Evolutionary conservation across 1,140 invertebrate species (phyloP), one percentile per base, ranked within the genome.

Genomic region (Carcinoscorpius rotundicauda): DNA sequence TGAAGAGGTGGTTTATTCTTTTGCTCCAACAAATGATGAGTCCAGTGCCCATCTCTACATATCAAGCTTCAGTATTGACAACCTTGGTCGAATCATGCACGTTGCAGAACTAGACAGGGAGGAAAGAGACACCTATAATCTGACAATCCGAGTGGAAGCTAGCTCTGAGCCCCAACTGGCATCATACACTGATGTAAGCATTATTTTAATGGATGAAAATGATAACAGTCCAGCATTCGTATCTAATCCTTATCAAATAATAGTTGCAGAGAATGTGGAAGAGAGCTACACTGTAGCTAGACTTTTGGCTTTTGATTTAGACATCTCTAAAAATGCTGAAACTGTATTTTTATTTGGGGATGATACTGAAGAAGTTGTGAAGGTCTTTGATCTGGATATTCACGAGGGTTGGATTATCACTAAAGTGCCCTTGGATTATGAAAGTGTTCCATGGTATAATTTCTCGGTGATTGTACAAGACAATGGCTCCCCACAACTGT

Each of bases 391-490:
- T 3, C 83, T 96, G 52, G 89, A 96, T 76, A 78, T 86, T 3
- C 85, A 86, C 74, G 87, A 87, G 0, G 94, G 94, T 3, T 91
- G 89, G 85, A 86, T 98, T 65, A 86, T 83, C 6, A 86, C 86
- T 3, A 77, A 87, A 52, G 83, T 84, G 3, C 76, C 81, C 51
- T 76, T 97, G 62, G 91, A 94, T 80, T 91, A 91, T 0, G 91
- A 95, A 72, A 91, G 93, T 76, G 91, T 91, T 5, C 93, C 94
- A 77, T 94, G 93, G 75, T 92, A 95, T 5, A 94, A 91, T 0
- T 91, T 95, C 1, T 94, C 92, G 0, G 89, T 95, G 0, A 94
- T 95, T 79, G 93, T 92, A 4, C 93, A 91, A 0, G 93, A 96
- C 83, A 89, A 93, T 75, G 93, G 92, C 9, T 90, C 92, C 76